Percentiles rank a stretch among this genome's conserved stretches.
These are phyloP conservation scores for Galaxias olidus DNA, from an alignment of 2,797 vertebrate species.

Conservation along the genomic window DNA sequence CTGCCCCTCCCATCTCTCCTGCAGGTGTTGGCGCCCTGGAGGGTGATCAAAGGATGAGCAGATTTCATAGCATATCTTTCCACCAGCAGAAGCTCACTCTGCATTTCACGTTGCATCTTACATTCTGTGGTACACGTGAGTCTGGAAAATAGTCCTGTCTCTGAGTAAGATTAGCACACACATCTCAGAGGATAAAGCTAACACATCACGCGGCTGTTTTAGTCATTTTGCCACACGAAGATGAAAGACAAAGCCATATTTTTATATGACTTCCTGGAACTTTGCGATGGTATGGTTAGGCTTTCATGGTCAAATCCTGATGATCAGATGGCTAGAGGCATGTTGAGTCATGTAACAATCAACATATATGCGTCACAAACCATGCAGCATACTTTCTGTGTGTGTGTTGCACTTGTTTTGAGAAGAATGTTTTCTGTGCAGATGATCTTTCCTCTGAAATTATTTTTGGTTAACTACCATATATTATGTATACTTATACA, in stretches of 20 bases:
- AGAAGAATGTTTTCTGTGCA: too few species aligned
- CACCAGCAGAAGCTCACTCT: constrained; percentile 24
- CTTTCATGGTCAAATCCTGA: constrained; percentile 28
- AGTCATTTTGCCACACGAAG: constrained; percentile 7
- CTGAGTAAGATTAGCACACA: too few species aligned
- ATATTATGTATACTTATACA: too few species aligned
- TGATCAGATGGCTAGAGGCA: constrained; percentile 46
- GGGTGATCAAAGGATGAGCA: constrained; percentile 34
- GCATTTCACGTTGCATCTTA: too few species aligned
- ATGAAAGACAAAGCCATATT: constrained; percentile 14
- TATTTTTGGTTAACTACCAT: too few species aligned
- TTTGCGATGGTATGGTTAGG: constrained; percentile 8
- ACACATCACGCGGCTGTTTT: constrained; percentile 3
- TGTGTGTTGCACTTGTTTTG: too few species aligned
- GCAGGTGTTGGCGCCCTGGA: constrained; percentile 36
- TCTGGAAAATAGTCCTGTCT: too few species aligned
- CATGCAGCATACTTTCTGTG: too few species aligned
- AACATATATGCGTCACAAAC: too few species aligned
- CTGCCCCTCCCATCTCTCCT: constrained; percentile 5
- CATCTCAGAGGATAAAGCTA: constrained; percentile 8
- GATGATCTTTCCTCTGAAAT: too few species aligned
- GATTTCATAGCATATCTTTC: too few species aligned
- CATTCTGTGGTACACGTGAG: too few species aligned
- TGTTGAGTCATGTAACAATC: constrained; percentile 64
- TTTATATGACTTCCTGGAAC: constrained; percentile 22